phyloP scores from a whole-genome alignment of 2,113 vertebrate species.

The Zeus faber region DNA sequence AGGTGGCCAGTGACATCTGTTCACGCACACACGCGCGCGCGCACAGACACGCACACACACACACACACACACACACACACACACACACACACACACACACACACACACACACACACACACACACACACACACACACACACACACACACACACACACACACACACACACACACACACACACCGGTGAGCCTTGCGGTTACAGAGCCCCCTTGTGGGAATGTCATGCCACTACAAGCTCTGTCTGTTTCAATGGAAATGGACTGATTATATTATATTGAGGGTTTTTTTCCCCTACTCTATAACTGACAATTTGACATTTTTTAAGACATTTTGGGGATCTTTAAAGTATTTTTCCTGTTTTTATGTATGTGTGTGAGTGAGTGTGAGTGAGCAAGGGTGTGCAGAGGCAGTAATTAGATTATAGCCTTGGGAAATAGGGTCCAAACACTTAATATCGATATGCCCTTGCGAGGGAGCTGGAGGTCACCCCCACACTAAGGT shows the following conservation, averaged over 20 bases:
- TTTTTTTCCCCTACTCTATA: too few relatives aligned
- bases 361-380: not conserved
- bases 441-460: too few relatives aligned
- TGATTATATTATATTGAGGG: too few relatives aligned
- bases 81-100: not conserved
- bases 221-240: not conserved
- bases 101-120: not conserved
- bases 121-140: slow-evolving; percentile 6
- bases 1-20: slow-evolving; percentile 60
- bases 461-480: too few relatives aligned
- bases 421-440: not conserved
- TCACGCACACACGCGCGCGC: slow-evolving; percentile 1
- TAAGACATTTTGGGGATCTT: not conserved
- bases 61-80: not conserved
- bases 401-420: not conserved
- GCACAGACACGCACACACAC: slow-evolving; percentile 3
- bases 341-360: not conserved
- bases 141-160: not conserved
- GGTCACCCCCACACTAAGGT: too few relatives aligned
- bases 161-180: not conserved
- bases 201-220: slow-evolving; percentile 38
- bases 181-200: slow-evolving; percentile 3
- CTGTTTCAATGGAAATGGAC: not conserved
- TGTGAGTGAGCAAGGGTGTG: not conserved
- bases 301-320: too few relatives aligned